These are phyloP conservation scores for Acleris emargana DNA, from an alignment of 2,888 invertebrate genomes.

Conservation along the genomic window DNA sequence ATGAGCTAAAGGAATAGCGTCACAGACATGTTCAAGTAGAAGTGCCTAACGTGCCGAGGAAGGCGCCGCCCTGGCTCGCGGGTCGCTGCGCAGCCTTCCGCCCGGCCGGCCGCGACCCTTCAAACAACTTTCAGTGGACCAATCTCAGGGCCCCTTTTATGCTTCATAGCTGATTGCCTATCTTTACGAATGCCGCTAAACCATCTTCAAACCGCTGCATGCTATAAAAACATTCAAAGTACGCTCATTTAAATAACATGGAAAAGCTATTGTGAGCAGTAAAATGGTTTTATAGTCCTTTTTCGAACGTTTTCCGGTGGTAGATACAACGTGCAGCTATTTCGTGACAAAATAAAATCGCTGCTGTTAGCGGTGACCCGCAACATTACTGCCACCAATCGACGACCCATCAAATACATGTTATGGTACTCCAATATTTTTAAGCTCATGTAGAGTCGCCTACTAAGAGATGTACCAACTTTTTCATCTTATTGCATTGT, in stretches of 20 bases:
- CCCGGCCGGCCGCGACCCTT: conserved; percentile 11
- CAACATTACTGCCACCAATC: conserved; percentile 2
- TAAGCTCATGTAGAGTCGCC: no score
- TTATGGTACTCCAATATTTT: no score
- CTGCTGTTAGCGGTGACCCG: conserved; percentile 7
- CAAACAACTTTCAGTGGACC: conserved; percentile 16
- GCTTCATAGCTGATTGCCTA: conserved; percentile 3
- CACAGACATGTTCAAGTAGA: neutral
- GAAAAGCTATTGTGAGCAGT: conserved; percentile 21
- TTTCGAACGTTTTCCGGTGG: conserved; percentile 31
- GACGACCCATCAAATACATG: no score
- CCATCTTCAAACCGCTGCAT: conserved; percentile 5
- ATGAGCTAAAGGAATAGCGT: neutral
- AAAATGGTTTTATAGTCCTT: conserved; percentile 27
- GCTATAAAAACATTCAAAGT: conserved; percentile 10
- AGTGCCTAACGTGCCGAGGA: neutral
- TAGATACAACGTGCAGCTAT: conserved; percentile 12
- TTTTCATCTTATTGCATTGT: no score
- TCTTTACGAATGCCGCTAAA: conserved; percentile 4
- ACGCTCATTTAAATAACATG: conserved; percentile 29
- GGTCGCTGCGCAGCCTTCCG: conserved; percentile 32
- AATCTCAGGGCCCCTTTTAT: neutral
- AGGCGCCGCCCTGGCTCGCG: conserved; percentile 7
- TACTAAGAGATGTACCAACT: no score
- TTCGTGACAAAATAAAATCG: conserved; percentile 27